Base-by-base conservation (phyloP, 2,888 invertebrate species). In the Neuroscelio doddi region DNA sequence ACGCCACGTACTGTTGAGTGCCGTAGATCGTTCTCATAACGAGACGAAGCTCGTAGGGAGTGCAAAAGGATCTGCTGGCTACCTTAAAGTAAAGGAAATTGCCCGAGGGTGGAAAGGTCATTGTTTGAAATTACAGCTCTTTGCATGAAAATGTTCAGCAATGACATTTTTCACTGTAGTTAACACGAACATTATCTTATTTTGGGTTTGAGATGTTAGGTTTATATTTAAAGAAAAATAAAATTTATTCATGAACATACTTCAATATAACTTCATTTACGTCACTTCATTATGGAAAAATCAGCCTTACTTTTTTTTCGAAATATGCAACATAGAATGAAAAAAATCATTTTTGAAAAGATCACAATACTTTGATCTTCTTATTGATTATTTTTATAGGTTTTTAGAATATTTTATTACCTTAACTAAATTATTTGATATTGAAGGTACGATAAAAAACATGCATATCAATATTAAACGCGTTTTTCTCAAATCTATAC, bases 111-210 rank as follows among this genome's bases (percentile, higher is more conserved):
- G 46, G 57, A 62, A 44, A 47, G 64, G 50, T 61, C 69, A 61
- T 69, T 67, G 66, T 70, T 71, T 68, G 66, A 70, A 65, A 66
- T 53, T 55, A 42, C 34, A 29, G 45, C 51, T 49, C 45, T 70
- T 70, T 68, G 62, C 70, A 66, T 71, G 58, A 63, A 59, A 70
- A 69, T 72, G 53, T 64, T 65, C 62, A 56, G 45, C 63, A 68
- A 72, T 64, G 50, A 53, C 39, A 30, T 59, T 64, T 66, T 51
- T 39, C 44, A 17, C 30, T 24, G 55, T 41, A 61, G 42, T 62
- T 61, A 51, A 62, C 62, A 64, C 58, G 55, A 17, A 45, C 61
- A 56, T 59, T 62, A 64, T 59, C 17, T 45, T 41, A 58, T 29
- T 38, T 47, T 17, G 41, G n/a, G 16, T 14, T 30, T 45, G 26